Percentiles rank a stretch among this genome's conserved stretches.
phyloP scores from a whole-genome alignment of 2,888 invertebrate genomes.

The Caenorhabditis sp. region DNA sequence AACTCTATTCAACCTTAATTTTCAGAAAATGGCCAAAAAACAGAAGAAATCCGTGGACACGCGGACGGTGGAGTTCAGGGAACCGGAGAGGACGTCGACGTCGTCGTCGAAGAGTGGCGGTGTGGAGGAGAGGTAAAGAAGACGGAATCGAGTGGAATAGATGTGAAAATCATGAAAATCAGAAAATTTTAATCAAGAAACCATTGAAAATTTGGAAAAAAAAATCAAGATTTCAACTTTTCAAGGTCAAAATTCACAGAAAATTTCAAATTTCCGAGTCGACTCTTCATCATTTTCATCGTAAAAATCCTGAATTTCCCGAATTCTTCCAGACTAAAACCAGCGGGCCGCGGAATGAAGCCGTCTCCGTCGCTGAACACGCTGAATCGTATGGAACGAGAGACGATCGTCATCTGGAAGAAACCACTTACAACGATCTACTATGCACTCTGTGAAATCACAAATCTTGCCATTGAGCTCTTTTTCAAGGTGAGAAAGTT shows the following conservation, averaged over 20 bases:
- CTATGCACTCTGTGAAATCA: constrained; percentile 84
- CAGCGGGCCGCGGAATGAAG: constrained; percentile 65
- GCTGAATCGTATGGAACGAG: constrained; percentile 80
- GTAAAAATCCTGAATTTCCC: background rate
- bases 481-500: constrained; percentile 52
- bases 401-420: constrained; percentile 84
- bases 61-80: constrained; percentile 46
- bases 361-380: constrained; percentile 78
- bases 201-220: no score
- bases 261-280: no score
- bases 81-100: constrained; percentile 17
- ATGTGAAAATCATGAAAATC: background rate
- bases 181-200: no score
- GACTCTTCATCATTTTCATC: no score
- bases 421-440: constrained; percentile 83
- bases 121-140: constrained; percentile 15
- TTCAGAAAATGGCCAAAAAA: background rate
- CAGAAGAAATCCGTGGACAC: constrained; percentile 24
- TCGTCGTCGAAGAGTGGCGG: constrained; percentile 2
- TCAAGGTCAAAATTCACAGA: no score
- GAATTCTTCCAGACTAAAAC: constrained; percentile 54
- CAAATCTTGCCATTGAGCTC: constrained; percentile 68
- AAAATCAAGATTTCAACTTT: no score
- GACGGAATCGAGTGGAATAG: background rate
- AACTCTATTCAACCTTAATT: background rate